phyloP scores from a whole-genome alignment of 2,797 vertebrate genomes.

The Lagorchestes hirsutus region DNA sequence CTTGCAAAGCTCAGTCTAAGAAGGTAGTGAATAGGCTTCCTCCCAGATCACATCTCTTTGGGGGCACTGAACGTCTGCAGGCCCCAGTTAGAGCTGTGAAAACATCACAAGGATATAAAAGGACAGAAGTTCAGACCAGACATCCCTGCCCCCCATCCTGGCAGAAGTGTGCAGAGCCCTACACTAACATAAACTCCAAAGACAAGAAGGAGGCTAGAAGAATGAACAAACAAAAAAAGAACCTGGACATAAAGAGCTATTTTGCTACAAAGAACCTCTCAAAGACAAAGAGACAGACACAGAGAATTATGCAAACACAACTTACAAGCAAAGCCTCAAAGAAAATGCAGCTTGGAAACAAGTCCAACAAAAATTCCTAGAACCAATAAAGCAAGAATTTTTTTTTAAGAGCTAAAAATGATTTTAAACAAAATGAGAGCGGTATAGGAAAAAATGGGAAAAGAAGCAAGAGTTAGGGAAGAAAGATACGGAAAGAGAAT shows the following conservation, averaged over 20 bases:
- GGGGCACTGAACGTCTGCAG: not conserved
- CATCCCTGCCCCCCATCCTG: not conserved
- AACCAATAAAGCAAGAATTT: not conserved
- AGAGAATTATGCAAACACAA: not conserved
- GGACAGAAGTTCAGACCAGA: not conserved
- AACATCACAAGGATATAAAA: not conserved
- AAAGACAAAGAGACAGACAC: not conserved
- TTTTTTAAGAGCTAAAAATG: not conserved
- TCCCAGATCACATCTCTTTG: not conserved
- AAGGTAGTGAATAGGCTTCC: not conserved
- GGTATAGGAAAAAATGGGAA: not conserved
- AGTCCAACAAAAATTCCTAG: not conserved
- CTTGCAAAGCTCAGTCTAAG: not conserved
- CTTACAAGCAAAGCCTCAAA: not conserved
- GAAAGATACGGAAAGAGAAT: not conserved
- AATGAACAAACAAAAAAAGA: not conserved
- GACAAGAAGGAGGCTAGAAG: not conserved
- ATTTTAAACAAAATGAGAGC: not conserved
- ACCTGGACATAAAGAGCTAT: not conserved
- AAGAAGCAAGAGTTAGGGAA: not conserved
- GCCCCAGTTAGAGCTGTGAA: not conserved
- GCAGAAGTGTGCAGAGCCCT: too few species aligned
- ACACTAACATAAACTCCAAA: not conserved
- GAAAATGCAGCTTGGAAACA: not conserved
- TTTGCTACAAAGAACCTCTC: not conserved